Evolutionary conservation across 37 sponge, comb jelly and placozoan species (phyloP).

Genomic region (Spongilla lacustris): DNA sequence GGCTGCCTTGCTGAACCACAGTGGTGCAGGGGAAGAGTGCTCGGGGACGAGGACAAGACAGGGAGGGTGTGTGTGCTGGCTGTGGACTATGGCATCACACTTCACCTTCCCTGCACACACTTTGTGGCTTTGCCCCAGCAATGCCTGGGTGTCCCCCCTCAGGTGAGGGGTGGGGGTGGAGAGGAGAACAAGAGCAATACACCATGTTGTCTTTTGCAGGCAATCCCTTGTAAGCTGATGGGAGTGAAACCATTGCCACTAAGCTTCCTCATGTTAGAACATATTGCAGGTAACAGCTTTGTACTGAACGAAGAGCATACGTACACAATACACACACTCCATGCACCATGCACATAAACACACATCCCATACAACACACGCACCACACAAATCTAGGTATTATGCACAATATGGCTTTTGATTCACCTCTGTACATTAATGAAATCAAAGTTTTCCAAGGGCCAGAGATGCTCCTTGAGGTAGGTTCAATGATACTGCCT

Average conservation of each 20-base stretch:
- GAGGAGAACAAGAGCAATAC: neutral
- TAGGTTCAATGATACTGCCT: neutral
- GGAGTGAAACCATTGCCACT: slow-evolving; percentile 28
- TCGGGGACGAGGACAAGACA: neutral
- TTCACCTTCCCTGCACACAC: slow-evolving; percentile 4
- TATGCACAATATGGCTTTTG: slow-evolving; percentile 54
- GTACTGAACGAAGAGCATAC: neutral
- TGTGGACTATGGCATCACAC: slow-evolving; percentile 52
- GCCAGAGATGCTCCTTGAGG: slow-evolving; percentile 37
- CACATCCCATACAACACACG: too few species aligned
- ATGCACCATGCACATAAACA: neutral
- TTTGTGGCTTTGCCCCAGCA: slow-evolving; percentile 16
- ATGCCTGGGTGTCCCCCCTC: slow-evolving; percentile 56
- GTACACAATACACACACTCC: neutral
- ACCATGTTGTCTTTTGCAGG: slow-evolving; percentile 11
- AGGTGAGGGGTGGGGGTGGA: slow-evolving; percentile 10
- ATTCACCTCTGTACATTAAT: slow-evolving; percentile 13
- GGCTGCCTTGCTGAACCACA: slow-evolving; percentile 6
- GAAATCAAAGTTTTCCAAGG: slow-evolving; percentile 42
- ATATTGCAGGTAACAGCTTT: slow-evolving; percentile 42
- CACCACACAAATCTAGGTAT: slow-evolving; percentile 7
- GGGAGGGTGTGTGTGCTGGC: slow-evolving; percentile 4
- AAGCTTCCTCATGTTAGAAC: slow-evolving; percentile 29
- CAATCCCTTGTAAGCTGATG: slow-evolving; percentile 52
- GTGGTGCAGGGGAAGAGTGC: slow-evolving; percentile 37